These are phyloP conservation scores for Trematomus bernacchii DNA, from an alignment of 2,797 vertebrate species.

Conservation along the genomic window DNA sequence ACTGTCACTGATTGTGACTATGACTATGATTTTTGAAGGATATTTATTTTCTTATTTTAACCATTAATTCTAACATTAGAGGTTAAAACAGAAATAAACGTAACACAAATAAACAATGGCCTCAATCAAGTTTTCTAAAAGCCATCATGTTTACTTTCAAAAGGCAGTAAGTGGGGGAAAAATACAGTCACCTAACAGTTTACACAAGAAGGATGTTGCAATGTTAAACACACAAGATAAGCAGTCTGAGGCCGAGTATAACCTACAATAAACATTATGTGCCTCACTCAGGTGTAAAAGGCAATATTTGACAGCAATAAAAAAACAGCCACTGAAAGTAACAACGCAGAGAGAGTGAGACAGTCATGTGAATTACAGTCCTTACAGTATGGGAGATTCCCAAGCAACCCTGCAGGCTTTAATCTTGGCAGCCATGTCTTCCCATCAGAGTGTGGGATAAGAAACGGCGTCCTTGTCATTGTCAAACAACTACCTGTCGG, in stretches of 20 bases:
- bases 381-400: neutral
- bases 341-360: neutral
- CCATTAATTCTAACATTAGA: constrained; percentile 23
- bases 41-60: constrained; percentile 4
- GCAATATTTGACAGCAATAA: constrained; percentile 22
- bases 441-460: constrained; percentile 23
- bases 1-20: neutral
- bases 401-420: constrained; percentile 15
- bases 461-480: constrained; percentile 55
- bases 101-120: constrained; percentile 33
- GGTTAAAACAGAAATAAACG: constrained; percentile 19
- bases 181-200: constrained; percentile 20
- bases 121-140: constrained; percentile 36
- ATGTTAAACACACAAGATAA: constrained; percentile 36
- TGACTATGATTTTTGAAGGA: neutral
- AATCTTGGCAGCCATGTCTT: constrained; percentile 22
- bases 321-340: neutral
- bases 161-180: constrained; percentile 31
- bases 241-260: constrained; percentile 30
- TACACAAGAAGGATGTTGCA: constrained; percentile 20
- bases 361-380: constrained; percentile 21
- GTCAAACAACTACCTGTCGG: constrained; percentile 49
- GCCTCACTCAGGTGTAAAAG: neutral
- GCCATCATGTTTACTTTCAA: constrained; percentile 31
- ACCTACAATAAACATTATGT: constrained; percentile 18